phyloP scores from a whole-genome alignment of 2,888 invertebrate species.

The Oscheius sp. region DNA sequence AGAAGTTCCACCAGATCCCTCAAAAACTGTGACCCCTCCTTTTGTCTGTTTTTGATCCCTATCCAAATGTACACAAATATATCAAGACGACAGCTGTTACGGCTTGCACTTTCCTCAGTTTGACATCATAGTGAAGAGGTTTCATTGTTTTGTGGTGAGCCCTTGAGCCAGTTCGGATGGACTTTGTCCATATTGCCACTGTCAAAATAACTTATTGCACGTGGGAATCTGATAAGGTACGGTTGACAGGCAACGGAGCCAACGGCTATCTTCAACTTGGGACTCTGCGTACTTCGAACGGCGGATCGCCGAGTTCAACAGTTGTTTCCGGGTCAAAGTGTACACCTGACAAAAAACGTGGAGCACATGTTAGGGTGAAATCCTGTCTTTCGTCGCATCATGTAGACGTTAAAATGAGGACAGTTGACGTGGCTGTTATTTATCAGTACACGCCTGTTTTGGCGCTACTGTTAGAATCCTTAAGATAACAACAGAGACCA shows the following conservation, averaged over 20 bases:
- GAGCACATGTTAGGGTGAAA: not conserved
- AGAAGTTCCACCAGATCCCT: not conserved
- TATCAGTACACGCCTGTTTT: constrained; percentile 34
- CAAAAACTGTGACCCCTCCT: no score
- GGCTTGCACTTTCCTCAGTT: not conserved
- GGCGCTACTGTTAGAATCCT: constrained; percentile 15
- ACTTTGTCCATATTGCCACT: constrained; percentile 1
- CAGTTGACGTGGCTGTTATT: not conserved
- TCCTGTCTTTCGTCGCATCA: no score
- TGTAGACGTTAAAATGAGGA: not conserved
- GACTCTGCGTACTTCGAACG: constrained; percentile 5
- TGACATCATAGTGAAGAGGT: not conserved
- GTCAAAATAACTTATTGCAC: not conserved
- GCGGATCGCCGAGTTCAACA: not conserved
- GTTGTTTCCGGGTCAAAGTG: constrained; percentile 12
- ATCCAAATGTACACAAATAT: constrained; percentile 6
- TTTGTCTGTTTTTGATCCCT: no score
- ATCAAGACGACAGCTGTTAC: not conserved
- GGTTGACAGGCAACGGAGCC: constrained; percentile 3
- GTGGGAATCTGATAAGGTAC: not conserved
- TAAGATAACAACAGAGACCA: constrained; percentile 18
- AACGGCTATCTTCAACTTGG: not conserved
- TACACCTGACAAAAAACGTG: not conserved
- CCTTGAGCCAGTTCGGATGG: not conserved
- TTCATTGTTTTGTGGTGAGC: not conserved